Evolutionary conservation across 2,888 invertebrate genomes (phyloP).

Genomic region (Tholera decimalis): DNA sequence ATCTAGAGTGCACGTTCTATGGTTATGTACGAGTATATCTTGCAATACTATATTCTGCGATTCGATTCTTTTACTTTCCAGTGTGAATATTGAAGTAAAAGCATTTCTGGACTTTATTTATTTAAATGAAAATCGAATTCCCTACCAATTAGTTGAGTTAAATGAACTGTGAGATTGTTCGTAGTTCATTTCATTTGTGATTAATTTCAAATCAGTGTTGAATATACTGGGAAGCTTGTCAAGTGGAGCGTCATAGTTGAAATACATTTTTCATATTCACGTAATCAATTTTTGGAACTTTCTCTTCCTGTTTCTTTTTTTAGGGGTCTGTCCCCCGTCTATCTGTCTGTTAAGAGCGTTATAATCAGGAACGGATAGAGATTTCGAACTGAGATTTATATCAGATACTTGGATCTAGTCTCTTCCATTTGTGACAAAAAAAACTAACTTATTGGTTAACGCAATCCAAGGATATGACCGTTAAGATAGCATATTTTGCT

Average conservation of each 20-base stretch:
- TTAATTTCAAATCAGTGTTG: slow-evolving; percentile 51
- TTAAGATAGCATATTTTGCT: too few species aligned
- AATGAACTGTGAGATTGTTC: slow-evolving; percentile 27
- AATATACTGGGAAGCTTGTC: slow-evolving; percentile 50
- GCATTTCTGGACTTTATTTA: too few species aligned
- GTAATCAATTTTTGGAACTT: slow-evolving; percentile 32
- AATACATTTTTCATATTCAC: slow-evolving; percentile 61
- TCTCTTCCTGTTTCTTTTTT: slow-evolving; percentile 12
- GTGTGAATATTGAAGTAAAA: not conserved
- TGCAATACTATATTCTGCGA: not conserved
- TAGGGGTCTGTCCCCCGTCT: too few species aligned
- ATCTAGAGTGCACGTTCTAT: slow-evolving; percentile 5
- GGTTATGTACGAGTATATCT: too few species aligned
- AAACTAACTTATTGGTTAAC: too few species aligned
- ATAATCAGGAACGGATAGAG: too few species aligned
- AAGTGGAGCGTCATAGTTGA: slow-evolving; percentile 58
- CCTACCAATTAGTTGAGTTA: slow-evolving; percentile 17
- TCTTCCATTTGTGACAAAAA: too few species aligned
- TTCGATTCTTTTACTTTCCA: not conserved
- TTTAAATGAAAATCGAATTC: too few species aligned
- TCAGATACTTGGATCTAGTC: too few species aligned
- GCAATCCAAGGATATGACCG: too few species aligned
- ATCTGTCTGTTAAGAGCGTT: too few species aligned
- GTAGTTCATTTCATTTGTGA: slow-evolving; percentile 37
- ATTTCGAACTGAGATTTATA: too few species aligned